Base-by-base conservation (phyloP, 2,113 vertebrate genomes). In the Gopherus evgoodei region DNA sequence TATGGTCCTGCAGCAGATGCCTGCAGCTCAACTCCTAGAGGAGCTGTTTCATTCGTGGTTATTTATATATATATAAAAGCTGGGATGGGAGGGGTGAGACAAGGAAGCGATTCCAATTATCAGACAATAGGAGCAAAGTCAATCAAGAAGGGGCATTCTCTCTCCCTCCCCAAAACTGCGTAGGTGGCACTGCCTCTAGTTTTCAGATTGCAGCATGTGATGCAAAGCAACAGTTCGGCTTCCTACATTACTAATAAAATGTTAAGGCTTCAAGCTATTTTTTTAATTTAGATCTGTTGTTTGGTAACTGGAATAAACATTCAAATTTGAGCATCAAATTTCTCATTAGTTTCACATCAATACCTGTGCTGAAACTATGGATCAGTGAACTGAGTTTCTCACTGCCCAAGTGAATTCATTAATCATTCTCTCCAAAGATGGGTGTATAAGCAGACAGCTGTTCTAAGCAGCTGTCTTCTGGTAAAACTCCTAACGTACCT, bases 301-400 rank as follows among this genome's bases (percentile, higher is more conserved):
- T 98, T 97, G 97, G 98, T 98, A 98, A 99, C 98, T 99, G 98
- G 98, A 98, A 98, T 98, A 98, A 98, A 98, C 98, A 98, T 98
- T 98, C 98, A 98, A 98, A 99, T 99, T 97, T 98, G 97, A 98
- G 98, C 98, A 98, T 98, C 98, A 98, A 97, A 98, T 98, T 98
- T 98, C 98, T 99, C 98, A 98, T 99, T 99, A 98, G 98, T 98
- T 98, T 98, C 98, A 98, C 98, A 98, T 99, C 98, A 98, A 98
- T 98, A 98, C 98, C 98, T 98, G 98, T 97, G 96, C 98, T 97
- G 97, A 98, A 97, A 97, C 95, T 98, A 98, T 98, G 98, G 98
- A 98, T 98, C 98, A 99, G 96, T 98, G 98, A 98, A 97, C 98
- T 96, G 97, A 98, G 97, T 98, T 98, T 97, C 97, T 98, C 24